Percentiles rank a stretch among this genome's conserved stretches.
phyloP scores from a whole-genome alignment of 2,113 vertebrate species.

The Heterochromis multidens region DNA sequence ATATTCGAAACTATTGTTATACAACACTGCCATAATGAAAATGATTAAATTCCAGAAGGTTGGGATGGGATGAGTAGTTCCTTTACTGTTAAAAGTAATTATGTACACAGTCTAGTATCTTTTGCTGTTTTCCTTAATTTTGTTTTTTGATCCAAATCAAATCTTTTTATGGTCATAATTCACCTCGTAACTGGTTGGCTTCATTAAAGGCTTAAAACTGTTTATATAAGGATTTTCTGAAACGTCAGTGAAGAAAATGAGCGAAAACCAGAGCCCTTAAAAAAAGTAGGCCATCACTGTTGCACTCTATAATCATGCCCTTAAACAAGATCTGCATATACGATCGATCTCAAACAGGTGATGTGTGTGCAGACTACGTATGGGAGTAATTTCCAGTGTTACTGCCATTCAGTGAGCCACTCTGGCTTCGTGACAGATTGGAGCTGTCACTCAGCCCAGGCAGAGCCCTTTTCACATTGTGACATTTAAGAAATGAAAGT shows the following conservation, averaged over 20 bases:
- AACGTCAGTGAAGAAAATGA: not conserved
- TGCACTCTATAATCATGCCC: not conserved
- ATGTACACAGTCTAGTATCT: not conserved
- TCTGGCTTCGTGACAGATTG: not conserved
- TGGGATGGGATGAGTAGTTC: not conserved
- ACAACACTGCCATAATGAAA: too few species aligned
- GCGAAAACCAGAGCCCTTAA: not conserved
- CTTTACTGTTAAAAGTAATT: too few species aligned
- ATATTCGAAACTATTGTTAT: too few species aligned
- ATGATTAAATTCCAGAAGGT: not conserved
- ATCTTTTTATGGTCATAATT: not conserved
- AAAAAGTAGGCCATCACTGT: not conserved
- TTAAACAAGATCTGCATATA: not conserved
- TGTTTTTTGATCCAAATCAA: too few species aligned
- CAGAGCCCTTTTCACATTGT: not conserved
- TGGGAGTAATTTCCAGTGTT: not conserved
- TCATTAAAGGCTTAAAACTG: not conserved
- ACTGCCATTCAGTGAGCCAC: not conserved
- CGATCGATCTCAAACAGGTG: not conserved
- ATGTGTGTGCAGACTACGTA: not conserved
- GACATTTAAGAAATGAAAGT: conserved; percentile 27
- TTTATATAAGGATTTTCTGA: not conserved
- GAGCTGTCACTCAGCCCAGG: not conserved
- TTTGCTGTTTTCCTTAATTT: not conserved
- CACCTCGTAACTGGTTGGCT: not conserved